Conservation (phyloP, 2,113 vertebrate species). For the Nerophis ophidion region DNA sequence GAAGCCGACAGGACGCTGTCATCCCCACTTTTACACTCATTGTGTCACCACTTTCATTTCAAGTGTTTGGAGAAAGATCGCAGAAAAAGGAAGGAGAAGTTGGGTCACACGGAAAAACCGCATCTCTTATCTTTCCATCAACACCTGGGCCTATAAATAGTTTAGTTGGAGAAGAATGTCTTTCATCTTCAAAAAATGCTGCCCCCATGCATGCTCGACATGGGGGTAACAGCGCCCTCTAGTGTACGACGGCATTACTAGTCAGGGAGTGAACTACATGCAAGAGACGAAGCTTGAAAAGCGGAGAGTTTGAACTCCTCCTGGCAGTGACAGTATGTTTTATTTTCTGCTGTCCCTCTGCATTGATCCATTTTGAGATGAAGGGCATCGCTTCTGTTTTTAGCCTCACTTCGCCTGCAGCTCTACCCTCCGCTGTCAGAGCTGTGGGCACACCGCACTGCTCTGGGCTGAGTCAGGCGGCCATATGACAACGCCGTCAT, state of each 20-base stretch:
- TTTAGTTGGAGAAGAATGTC: constrained; percentile 54
- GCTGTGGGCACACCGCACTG: constrained; percentile 49
- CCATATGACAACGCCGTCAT: constrained; percentile 75
- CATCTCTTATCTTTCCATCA: constrained; percentile 38
- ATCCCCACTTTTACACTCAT: constrained; percentile 48
- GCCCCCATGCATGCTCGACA: constrained; percentile 28
- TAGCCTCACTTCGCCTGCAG: constrained; percentile 6
- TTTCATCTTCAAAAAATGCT: constrained; percentile 54
- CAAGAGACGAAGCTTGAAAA: not conserved
- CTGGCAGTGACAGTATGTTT: not conserved
- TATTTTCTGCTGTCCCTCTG: constrained; percentile 23
- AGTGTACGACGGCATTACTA: constrained; percentile 46
- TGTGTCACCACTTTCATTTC: constrained; percentile 42
- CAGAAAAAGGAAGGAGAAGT: constrained; percentile 12
- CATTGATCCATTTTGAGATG: constrained; percentile 30
- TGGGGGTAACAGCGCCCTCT: constrained; percentile 64
- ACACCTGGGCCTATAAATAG: constrained; percentile 57
- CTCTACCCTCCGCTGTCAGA: constrained; percentile 58
- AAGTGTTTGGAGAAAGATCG: constrained; percentile 25
- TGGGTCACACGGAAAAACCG: constrained; percentile 39
- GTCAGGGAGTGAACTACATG: constrained; percentile 10
- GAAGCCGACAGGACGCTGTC: constrained; percentile 42
- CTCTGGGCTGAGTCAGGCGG: constrained; percentile 67
- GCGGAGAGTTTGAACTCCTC: not conserved
- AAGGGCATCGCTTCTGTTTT: constrained; percentile 17